These are phyloP conservation scores for Drosophila pseudoananassae DNA, from an alignment of 1,140 invertebrate species.

Conservation along the genomic window DNA sequence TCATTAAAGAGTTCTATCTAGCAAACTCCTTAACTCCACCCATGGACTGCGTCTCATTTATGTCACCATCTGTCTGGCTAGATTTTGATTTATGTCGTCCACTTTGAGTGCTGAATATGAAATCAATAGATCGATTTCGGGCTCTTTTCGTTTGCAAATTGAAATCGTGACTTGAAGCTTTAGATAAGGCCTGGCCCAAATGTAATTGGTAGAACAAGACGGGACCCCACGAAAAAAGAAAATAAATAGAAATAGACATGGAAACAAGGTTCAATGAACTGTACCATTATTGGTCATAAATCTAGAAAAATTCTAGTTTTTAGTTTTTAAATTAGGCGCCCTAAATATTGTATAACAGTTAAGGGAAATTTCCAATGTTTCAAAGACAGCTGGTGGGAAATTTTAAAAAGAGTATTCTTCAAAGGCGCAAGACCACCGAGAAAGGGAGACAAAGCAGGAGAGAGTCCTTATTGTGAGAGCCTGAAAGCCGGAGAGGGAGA, in stretches of 20 bases:
- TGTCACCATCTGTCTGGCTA: constrained; percentile 56
- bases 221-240: background rate
- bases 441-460: background rate
- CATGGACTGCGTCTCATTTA: constrained; percentile 47
- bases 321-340: constrained; percentile 21
- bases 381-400: constrained; percentile 11
- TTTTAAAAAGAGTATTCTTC: background rate
- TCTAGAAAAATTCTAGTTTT: background rate
- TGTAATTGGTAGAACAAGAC: constrained; percentile 52
- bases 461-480: background rate
- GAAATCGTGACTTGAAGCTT: constrained; percentile 79
- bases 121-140: constrained; percentile 79
- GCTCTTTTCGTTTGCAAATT: constrained; percentile 71
- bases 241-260: background rate
- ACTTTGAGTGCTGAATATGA: constrained; percentile 80
- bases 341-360: constrained; percentile 45
- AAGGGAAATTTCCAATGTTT: background rate
- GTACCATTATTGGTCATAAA: background rate
- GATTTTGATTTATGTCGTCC: constrained; percentile 81
- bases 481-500: background rate
- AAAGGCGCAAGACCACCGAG: constrained; percentile 47
- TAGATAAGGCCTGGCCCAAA: constrained; percentile 65
- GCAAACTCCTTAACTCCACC: background rate
- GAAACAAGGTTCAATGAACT: constrained; percentile 4
- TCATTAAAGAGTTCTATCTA: background rate